Evolutionary conservation across 2,888 invertebrate species (phyloP).

Genomic region (Conus canariensis): DNA sequence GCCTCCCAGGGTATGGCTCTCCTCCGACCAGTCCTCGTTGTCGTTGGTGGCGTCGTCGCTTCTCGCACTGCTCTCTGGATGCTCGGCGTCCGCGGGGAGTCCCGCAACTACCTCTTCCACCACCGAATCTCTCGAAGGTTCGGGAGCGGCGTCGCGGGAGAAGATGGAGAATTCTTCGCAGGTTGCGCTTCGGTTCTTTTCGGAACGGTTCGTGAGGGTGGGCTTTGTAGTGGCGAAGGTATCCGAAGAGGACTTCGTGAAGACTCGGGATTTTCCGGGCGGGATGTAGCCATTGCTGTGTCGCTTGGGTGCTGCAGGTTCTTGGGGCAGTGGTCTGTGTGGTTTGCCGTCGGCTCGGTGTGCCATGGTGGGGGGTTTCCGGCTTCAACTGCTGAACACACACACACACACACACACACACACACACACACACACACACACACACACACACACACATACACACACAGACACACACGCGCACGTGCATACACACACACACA

Average conservation of each 20-base stretch:
- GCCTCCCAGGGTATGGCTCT: slow-evolving; percentile 12
- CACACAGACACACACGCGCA: no score
- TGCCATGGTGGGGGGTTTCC: background rate
- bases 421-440: no score
- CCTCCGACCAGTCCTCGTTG: slow-evolving; percentile 11
- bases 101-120: no score
- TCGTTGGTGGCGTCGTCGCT: slow-evolving; percentile 17
- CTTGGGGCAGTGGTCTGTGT: background rate
- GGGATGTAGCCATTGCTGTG: slow-evolving; percentile 29
- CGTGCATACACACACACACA: no score
- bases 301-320: background rate
- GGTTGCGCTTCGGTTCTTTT: slow-evolving; percentile 9
- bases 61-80: background rate
- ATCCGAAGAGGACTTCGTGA: slow-evolving; percentile 30
- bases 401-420: no score
- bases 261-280: background rate
- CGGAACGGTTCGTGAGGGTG: background rate
- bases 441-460: no score
- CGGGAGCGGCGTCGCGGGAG: background rate
- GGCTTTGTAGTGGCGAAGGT: slow-evolving; percentile 9
- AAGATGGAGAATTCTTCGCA: background rate
- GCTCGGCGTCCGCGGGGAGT: background rate
- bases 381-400: no score
- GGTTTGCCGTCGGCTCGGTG: background rate
- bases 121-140: background rate